Percentiles rank a stretch among this genome's conserved stretches.
These are phyloP conservation scores for Macaria liturata DNA, from an alignment of 2,888 invertebrate genomes.

Conservation along the genomic window DNA sequence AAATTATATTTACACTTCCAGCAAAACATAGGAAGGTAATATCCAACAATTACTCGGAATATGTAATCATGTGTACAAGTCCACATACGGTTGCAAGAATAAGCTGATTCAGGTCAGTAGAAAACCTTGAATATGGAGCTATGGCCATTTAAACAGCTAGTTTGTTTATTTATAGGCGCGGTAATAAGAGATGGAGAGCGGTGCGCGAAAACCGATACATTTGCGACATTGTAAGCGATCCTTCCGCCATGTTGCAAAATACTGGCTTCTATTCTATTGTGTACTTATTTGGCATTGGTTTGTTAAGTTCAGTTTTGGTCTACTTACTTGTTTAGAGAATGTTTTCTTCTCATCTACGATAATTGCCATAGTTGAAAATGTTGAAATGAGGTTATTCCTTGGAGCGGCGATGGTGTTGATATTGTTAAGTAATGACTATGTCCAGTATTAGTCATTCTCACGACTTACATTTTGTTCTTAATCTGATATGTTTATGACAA, in stretches of 20 bases:
- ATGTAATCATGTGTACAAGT: too few species aligned
- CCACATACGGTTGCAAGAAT: too few species aligned
- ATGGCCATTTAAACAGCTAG: conserved; percentile 29
- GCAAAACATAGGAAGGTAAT: too few species aligned
- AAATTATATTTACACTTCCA: too few species aligned
- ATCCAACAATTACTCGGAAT: too few species aligned
- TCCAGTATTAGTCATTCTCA: neutral
- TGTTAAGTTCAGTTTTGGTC: too few species aligned
- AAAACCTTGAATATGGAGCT: conserved; percentile 35
- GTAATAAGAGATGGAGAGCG: conserved; percentile 20
- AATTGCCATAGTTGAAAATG: too few species aligned
- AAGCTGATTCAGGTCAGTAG: conserved; percentile 33
- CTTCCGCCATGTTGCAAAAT: conserved; percentile 11
- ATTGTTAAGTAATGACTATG: neutral
- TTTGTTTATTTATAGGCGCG: conserved; percentile 29
- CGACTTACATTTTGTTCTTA: neutral
- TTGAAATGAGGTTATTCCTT: too few species aligned
- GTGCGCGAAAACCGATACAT: conserved; percentile 13
- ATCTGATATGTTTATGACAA: neutral
- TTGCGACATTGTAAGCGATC: conserved; percentile 14
- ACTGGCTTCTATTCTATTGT: neutral
- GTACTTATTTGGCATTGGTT: too few species aligned
- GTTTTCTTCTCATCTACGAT: too few species aligned
- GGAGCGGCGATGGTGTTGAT: too few species aligned
- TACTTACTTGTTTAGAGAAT: too few species aligned